Base-by-base conservation (phyloP, 2,113 vertebrate species). In the Austrofundulus limnaeus region DNA sequence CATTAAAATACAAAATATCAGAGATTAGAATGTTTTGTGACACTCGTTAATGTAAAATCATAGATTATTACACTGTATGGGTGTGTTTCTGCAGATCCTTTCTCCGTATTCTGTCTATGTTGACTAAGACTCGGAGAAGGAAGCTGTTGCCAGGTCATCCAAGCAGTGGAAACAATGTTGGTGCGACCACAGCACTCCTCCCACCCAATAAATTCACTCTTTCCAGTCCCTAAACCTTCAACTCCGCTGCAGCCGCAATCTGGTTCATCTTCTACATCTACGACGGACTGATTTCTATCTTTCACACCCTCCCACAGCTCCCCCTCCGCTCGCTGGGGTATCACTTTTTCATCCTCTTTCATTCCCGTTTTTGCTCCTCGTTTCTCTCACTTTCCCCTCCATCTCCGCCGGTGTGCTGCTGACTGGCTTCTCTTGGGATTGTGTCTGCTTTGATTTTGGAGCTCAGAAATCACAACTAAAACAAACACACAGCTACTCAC, bases 401-500 rank as follows among this genome's bases (percentile, higher is more conserved):
- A 47, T 75, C 72, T 43, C 63, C 50, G 50, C 45, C 76, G 49
- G 75, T 61, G 10, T 34, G 81, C 72, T 90, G 91, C 91, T 91
- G 91, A 91, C 77, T 88, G 54, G 77, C 81, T 79, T 88, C 86
- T 82, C 83, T 15, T 19, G 80, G 88, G 90, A 89, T 72, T 25
- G 41, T 8, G 63, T 67, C 75, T 81, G 79, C 85, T 91, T 89
- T 88, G 90, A 92, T 89, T n/a, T 90, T 72, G 59, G 52, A 68
- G 81, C 84, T 92, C 75, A 89, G 91, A 91, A 91, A 90, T 85
- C 66, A 61, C 85, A 88, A 88, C 90, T 90, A 88, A 91, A 91
- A 87, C 72, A 92, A 91, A 92, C 88, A 90, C 75, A 47, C 47
- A 47, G 57, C 70, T 70, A 42, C 58, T 58, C 66, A 56, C 75